Percentiles rank a stretch among this genome's conserved stretches.
Evolutionary conservation across 2,888 invertebrate species (phyloP).

Genomic region (Eristalinus sepulchralis): DNA sequence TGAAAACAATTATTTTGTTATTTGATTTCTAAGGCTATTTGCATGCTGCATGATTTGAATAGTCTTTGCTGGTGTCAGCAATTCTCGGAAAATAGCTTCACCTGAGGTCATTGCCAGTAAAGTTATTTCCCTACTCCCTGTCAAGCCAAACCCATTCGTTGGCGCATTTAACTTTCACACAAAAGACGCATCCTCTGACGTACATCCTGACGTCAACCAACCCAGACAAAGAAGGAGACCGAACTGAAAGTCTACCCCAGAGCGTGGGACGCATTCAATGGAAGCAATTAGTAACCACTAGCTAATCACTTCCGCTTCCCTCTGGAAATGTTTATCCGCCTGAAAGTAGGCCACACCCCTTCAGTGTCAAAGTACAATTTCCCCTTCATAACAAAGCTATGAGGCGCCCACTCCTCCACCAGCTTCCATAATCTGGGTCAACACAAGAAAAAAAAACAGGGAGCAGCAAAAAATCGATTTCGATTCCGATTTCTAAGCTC

Average conservation of each 20-base stretch:
- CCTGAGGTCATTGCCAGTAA: no score
- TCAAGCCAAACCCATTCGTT: no score
- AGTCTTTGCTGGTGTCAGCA: no score
- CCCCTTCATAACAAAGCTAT: constrained; percentile 19
- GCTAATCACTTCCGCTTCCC: neutral
- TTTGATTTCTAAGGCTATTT: no score
- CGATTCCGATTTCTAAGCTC: constrained; percentile 42
- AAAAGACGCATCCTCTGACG: no score
- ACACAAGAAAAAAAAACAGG: neutral
- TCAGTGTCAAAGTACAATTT: neutral
- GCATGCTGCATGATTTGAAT: no score
- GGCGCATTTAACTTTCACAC: no score
- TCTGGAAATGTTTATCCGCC: neutral
- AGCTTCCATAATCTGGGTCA: constrained; percentile 36
- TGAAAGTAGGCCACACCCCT: constrained; percentile 3
- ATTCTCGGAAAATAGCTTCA: no score
- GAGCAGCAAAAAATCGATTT: constrained; percentile 45
- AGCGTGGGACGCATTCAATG: neutral
- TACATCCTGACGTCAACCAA: no score
- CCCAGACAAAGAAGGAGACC: neutral
- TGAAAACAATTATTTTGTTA: no score
- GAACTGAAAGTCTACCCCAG: neutral
- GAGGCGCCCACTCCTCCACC: neutral
- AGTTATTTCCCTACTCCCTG: no score
- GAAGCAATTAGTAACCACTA: neutral